phyloP scores from a whole-genome alignment of 2,888 invertebrate genomes.

The Eupsilia transversa region DNA sequence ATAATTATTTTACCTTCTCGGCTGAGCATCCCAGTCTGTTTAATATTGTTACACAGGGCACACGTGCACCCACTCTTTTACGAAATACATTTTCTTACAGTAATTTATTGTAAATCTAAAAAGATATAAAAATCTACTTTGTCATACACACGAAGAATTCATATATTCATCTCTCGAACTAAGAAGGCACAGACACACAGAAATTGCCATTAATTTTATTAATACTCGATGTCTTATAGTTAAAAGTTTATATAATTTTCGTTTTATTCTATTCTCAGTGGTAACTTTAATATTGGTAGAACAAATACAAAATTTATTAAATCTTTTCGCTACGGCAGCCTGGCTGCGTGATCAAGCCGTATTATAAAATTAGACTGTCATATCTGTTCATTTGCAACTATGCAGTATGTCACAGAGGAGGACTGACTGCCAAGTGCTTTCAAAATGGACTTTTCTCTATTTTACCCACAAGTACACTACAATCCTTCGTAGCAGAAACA shows the following conservation, averaged over 20 bases:
- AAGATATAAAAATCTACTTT: constrained; percentile 75
- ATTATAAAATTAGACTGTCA: background rate
- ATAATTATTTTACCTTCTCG: background rate
- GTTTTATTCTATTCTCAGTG: constrained; percentile 7
- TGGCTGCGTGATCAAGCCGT: background rate
- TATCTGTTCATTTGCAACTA: background rate
- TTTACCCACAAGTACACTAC: background rate
- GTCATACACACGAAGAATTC: constrained; percentile 65
- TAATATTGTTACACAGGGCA: constrained; percentile 11
- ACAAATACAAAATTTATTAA: background rate
- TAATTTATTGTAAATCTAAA: constrained; percentile 57
- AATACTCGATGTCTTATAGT: constrained; percentile 59
- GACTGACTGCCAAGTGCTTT: background rate
- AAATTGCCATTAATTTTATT: constrained; percentile 55
- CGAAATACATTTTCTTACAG: constrained; percentile 38
- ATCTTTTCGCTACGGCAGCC: background rate
- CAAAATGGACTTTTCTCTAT: constrained; percentile 9
- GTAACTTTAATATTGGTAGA: constrained; percentile 23
- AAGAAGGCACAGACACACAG: constrained; percentile 71
- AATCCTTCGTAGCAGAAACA: background rate
- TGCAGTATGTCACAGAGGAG: background rate
- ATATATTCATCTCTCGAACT: constrained; percentile 61
- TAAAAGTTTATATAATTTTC: constrained; percentile 3
- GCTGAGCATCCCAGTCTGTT: constrained; percentile 13
- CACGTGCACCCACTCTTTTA: constrained; percentile 18